Evolutionary conservation across 2,888 invertebrate genomes (phyloP), one percentile per base, ranked within the genome.

Genomic region (Pachycephus smyrnensis): DNA sequence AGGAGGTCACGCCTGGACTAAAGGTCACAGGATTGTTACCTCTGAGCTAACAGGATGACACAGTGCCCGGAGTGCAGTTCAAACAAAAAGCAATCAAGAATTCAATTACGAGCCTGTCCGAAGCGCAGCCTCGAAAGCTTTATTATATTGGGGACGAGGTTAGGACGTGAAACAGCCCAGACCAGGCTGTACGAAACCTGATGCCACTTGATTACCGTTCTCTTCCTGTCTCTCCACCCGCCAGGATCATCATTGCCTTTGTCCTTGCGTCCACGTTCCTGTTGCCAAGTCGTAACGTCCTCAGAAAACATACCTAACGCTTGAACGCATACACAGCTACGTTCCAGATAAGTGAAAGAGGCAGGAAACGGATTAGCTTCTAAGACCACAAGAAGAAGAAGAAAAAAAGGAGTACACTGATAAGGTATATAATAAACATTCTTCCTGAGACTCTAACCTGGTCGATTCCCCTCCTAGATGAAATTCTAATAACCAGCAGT

Each of bases 1-100:
- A 23, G 55, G 23, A 23, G 23, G 55, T 55, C 55, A 55, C 55
- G 23, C 23, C 37, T 75, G 77, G 76, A 33, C 76, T 75, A 77
- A 80, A 79, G 80, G 80, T 80, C 79, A 77, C 69, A 73, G 71
- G 68, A 71, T 37, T 74, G 77, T 71, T 36, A 75, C 32, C 32
- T 31, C 77, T 55, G 79, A 12, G 73, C 79, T 79, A 80, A 80
- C 80, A 79, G 73, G 69, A 73, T 31, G 75, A 80, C 79, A 77
- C 71, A 78, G 40, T 55, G 75, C 55, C 33, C 73, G 68, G 77
- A 77, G 80, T 80, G 79, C 76, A 80, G 73, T 77, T 80, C 80
- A 80, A 80, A 80, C 81, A 80, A 80, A 80, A 80, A 80, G 79
- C 81, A 80, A 80, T 81, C 80, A 80, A 80, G 78, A 77, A 80